These are phyloP conservation scores for Eilema caniola DNA, from an alignment of 2,888 invertebrate species.

Conservation along the genomic window DNA sequence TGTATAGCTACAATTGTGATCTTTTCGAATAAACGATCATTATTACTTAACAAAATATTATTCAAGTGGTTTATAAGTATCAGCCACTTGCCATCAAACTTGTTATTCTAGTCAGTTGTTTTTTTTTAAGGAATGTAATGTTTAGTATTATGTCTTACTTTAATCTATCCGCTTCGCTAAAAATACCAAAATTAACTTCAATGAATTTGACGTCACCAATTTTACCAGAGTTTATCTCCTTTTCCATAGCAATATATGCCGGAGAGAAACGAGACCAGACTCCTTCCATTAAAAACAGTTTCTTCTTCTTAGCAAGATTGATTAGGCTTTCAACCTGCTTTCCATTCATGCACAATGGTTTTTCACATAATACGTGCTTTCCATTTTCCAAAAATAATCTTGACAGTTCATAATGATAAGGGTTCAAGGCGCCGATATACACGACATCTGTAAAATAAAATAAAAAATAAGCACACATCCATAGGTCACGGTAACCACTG, in stretches of 20 bases:
- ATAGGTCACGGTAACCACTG: too few relatives aligned
- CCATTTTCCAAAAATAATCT: slow-evolving; percentile 92
- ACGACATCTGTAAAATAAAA: slow-evolving; percentile 90
- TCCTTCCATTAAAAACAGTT: slow-evolving; percentile 94
- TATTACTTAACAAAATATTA: too few relatives aligned
- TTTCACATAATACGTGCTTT: slow-evolving; percentile 96
- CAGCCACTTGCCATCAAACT: too few relatives aligned
- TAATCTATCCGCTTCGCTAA: slow-evolving; percentile 74
- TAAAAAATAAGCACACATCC: not conserved
- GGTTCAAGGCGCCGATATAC: slow-evolving; percentile 93
- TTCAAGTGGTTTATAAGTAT: too few relatives aligned
- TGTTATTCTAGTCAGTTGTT: too few relatives aligned
- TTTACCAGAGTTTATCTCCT: slow-evolving; percentile 88
- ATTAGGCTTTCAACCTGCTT: slow-evolving; percentile 91
- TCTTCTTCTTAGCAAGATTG: slow-evolving; percentile 89
- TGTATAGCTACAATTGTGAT: too few relatives aligned
- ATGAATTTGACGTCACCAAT: slow-evolving; percentile 91
- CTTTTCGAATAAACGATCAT: too few relatives aligned
- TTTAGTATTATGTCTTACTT: slow-evolving; percentile 52
- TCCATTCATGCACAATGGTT: slow-evolving; percentile 93
- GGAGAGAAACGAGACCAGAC: slow-evolving; percentile 96
- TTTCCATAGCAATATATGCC: slow-evolving; percentile 89
- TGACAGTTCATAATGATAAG: slow-evolving; percentile 90
- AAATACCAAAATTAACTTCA: slow-evolving; percentile 90
- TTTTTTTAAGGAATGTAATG: not conserved